Evolutionary conservation across 2,797 vertebrate species (phyloP).

Genomic region (Sarcoramphus papa): DNA sequence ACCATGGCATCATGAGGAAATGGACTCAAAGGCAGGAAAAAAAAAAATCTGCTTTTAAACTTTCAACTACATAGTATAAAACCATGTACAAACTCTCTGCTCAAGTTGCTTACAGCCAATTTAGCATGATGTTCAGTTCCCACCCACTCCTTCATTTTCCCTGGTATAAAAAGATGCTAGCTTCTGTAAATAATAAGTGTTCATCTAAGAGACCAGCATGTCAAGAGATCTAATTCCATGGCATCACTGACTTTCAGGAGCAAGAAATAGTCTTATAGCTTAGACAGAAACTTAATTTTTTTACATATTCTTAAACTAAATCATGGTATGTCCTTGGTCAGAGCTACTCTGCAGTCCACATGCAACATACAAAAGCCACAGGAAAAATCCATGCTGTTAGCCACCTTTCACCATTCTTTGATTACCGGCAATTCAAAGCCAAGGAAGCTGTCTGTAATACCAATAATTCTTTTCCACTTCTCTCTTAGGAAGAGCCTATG

Average conservation of each 20-base stretch:
- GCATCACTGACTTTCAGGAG: background rate
- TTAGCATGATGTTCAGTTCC: background rate
- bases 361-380: background rate
- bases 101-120: background rate
- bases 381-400: background rate
- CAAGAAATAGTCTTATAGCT: background rate
- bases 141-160: background rate
- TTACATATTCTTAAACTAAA: background rate
- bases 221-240: background rate
- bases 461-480: background rate
- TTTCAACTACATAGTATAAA: background rate
- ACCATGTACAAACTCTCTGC: fast-evolving
- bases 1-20: background rate
- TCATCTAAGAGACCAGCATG: background rate
- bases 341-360: background rate
- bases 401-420: background rate
- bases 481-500: background rate
- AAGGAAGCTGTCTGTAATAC: background rate
- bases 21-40: background rate
- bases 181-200: background rate
- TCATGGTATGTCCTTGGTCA: background rate
- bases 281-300: background rate
- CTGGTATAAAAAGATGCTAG: background rate
- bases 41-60: background rate
- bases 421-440: background rate